Evolutionary conservation across 2,888 invertebrate genomes (phyloP), one percentile per base, ranked within the genome.

Genomic region (Chloromyia formosa): DNA sequence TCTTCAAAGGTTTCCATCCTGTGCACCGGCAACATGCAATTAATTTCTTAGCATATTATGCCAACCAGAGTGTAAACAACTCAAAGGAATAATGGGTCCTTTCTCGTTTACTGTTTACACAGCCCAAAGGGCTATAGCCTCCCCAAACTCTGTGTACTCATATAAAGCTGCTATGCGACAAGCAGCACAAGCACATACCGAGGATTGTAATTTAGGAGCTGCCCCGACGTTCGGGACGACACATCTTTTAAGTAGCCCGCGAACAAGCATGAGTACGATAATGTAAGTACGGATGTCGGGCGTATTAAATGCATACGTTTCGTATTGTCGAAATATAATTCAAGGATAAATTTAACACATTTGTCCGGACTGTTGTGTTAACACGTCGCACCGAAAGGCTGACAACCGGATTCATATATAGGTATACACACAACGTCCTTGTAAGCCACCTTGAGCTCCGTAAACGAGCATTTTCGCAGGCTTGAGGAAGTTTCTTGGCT

Each of bases 121-220:
- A 22, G 45, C 35, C n/a, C 49, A 35, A 12, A 20, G 45, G 35
- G 4, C 49, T 18, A 22, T 66, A 22, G 23, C 16, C 5, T 10
- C 14, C 18, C 66, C 35, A 35, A 35, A 35, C 27, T 4, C 7
- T 7, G 7, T 35, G 42, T 42, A 4, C 58, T 40, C 56, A 56
- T 56, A 58, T 20, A 71, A 35, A 56, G 18, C 56, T 71, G 35
- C 27, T 71, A 40, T 42, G 18, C 56, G 9, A 58, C 58, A 56
- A 58, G 27, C 27, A 2, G 27, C 27, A 35, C 27, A 35, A 35
- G 58, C 56, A 58, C 56, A n/a, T 71, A 1, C 18, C 16, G 42
- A 7, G 42, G 58, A 71, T 71, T 71, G 58, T 71, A 71, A 71
- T 71, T 71, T 71, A 71, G 71, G 40, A 42, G 71, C 35, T 58